phyloP scores from a whole-genome alignment of 2,113 vertebrate species.

The Daboia siamensis region DNA sequence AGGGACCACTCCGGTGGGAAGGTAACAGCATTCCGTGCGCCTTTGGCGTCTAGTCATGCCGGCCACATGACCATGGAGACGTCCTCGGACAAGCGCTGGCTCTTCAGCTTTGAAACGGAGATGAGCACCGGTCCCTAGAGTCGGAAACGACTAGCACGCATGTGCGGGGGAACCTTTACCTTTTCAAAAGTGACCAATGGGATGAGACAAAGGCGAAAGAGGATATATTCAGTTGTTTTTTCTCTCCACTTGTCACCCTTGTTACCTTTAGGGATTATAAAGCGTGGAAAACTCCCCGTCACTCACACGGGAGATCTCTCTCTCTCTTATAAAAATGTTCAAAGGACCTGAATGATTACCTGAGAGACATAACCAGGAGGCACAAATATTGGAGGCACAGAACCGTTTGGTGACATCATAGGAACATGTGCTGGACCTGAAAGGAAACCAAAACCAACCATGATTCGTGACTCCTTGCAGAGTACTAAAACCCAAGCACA shows the following conservation, averaged over 20 bases:
- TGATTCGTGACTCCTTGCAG: not conserved
- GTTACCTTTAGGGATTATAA: not conserved
- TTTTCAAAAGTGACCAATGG: not conserved
- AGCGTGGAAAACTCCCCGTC: not conserved
- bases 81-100: too few relatives aligned
- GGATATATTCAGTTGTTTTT: too few relatives aligned
- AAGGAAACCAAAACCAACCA: constrained; percentile 28
- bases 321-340: not conserved
- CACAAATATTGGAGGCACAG: constrained; percentile 79
- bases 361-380: constrained; percentile 82
- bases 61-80: too few relatives aligned
- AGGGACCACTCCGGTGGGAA: too few relatives aligned
- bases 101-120: too few relatives aligned
- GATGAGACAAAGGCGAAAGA: not conserved
- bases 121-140: too few relatives aligned
- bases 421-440: constrained; percentile 81
- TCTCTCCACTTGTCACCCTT: not conserved
- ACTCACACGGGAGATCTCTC: not conserved
- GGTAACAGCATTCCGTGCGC: too few relatives aligned
- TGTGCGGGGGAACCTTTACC: too few relatives aligned
- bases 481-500: not conserved
- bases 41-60: too few relatives aligned
- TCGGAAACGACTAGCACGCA: too few relatives aligned
- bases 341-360: constrained; percentile 55
- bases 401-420: constrained; percentile 80